Conservation (phyloP, 1,140 invertebrate species). For the Stenopsyche tienmushanensis region DNA sequence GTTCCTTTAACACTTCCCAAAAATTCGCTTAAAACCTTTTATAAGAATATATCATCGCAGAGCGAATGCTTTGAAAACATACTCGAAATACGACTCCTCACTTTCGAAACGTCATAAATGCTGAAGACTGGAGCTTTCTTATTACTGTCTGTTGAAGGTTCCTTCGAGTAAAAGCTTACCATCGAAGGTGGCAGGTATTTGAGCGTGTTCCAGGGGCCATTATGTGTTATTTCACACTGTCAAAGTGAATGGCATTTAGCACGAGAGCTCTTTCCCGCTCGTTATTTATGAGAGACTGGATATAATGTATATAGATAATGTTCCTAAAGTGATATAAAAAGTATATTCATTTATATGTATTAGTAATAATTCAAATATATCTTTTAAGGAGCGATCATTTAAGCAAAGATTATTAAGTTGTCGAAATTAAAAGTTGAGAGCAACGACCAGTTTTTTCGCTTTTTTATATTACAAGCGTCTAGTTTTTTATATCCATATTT, state of each 20-base stretch:
- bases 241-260: constrained; percentile 1
- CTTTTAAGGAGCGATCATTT: not conserved
- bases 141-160: not conserved
- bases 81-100: not conserved
- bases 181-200: not conserved
- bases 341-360: not conserved
- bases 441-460: no score
- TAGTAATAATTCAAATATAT: not conserved
- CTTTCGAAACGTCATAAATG: not conserved
- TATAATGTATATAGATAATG: not conserved
- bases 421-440: no score
- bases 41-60: not conserved
- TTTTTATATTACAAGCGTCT: no score
- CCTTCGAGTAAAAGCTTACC: constrained; percentile 2
- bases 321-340: not conserved
- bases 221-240: constrained; percentile 8
- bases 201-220: constrained; percentile 10
- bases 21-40: not conserved
- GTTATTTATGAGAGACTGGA: not conserved
- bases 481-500: no score
- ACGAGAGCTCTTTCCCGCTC: not conserved
- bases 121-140: not conserved
- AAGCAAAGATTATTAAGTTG: not conserved
- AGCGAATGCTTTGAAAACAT: not conserved
- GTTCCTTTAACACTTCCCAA: not conserved